Evolutionary conservation across 1,140 invertebrate species (phyloP), one percentile per base, ranked within the genome.

Genomic region (Dolichoris vasculosae): DNA sequence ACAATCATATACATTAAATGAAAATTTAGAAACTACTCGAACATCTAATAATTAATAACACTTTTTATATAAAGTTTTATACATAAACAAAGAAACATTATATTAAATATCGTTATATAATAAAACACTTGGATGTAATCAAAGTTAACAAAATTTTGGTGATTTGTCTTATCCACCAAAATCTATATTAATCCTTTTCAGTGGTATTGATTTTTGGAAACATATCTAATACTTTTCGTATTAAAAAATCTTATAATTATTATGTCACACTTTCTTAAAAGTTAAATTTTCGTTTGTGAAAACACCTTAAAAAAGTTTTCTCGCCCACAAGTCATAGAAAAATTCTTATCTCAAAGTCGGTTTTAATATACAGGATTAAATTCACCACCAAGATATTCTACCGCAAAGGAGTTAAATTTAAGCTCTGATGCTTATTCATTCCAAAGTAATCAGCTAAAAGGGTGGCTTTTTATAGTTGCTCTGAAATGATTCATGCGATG

Each of bases 371-470:
- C 40, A 38, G 73, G n/a, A 40, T 59, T 38, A 73, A 84, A 76
- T 80, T 73, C 59, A 73, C 55, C 64, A 67, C 2, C 30, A 73
- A 17, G 38, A 77, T 67, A 71, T 71, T 80, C 32, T 38, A 63
- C 30, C 64, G 38, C 46, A 76, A 71, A 38, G 40, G 43, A 78
- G 59, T 69, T 38, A 63, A 84, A 78, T 78, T 78, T 84, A 78
- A 84, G 59, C 75, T 84, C 55, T 26, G 32, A 78, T 64, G 73
- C 82, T 77, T 77, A 77, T 83, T 79, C 83, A 55, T 71, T 71
- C 46, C 43, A 2, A 76, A 85, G 76, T 85, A 85, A 85, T 85
- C 83, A 85, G 77, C 77, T 85, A 85, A 85, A 85, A 85, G 83
- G 77, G 77, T 35, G 40, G 82, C 67, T 59, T 84, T 84, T 78